These are phyloP conservation scores for Malacoctenus gilli DNA, from an alignment of 2,797 vertebrate genomes.

Conservation along the genomic window DNA sequence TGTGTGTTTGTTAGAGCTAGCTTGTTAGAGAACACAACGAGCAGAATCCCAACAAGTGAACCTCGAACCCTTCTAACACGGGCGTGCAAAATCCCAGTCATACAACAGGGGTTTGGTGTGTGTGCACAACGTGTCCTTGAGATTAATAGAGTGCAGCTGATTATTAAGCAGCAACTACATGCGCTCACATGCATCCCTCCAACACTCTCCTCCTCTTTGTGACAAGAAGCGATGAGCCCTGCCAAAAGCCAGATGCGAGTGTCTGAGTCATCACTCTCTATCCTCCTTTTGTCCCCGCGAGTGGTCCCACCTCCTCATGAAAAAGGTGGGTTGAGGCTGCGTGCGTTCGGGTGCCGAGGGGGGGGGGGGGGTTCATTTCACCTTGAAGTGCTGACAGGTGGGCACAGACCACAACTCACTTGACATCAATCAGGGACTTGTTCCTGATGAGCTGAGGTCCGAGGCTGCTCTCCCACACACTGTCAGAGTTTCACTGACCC, in stretches of 20 bases:
- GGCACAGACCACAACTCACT: no score
- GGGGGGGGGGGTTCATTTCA: constrained; percentile 21
- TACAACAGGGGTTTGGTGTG: no score
- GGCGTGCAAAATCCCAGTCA: no score
- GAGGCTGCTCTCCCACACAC: no score
- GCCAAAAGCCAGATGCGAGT: constrained; percentile 10
- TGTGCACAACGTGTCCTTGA: no score
- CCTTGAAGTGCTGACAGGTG: constrained; percentile 13
- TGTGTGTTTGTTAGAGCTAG: no score
- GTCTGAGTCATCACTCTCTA: constrained; percentile 33
- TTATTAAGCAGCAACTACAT: not conserved
- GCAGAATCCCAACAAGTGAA: no score
- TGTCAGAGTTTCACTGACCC: no score
- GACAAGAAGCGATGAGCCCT: constrained; percentile 8
- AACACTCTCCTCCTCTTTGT: constrained; percentile 1
- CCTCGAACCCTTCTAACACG: no score
- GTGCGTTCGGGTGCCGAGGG: constrained; percentile 17
- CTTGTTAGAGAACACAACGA: no score
- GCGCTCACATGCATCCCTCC: not conserved
- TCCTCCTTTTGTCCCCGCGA: constrained; percentile 31
- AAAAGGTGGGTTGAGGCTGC: constrained; percentile 21
- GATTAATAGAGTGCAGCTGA: no score
- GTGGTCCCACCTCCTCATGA: constrained; percentile 27
- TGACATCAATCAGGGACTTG: not conserved
- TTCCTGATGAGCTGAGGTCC: not conserved